A percentile compares a stretch with the other conserved stretches of the same genome.
These are phyloP conservation scores for Xiphophorus maculatus DNA, from an alignment of 2,113 vertebrate species.

Conservation along the genomic window DNA sequence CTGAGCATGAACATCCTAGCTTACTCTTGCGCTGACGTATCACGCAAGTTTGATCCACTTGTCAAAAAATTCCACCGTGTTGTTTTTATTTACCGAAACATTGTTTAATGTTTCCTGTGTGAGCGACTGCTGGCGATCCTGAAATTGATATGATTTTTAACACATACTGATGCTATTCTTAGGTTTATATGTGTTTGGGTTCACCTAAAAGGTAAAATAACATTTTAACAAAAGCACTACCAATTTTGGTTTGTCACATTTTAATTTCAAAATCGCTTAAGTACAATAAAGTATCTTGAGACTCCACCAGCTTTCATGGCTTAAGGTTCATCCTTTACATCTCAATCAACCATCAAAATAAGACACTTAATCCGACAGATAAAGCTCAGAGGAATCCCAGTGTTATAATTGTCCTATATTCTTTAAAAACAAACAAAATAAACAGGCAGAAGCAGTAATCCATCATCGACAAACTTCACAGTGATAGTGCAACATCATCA, in stretches of 20 bases:
- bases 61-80: too few relatives aligned
- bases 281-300: constrained; percentile 23
- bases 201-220: neutral
- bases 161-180: neutral
- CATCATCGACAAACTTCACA: constrained; percentile 33
- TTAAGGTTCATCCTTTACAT: constrained; percentile 5
- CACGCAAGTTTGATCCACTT: too few relatives aligned
- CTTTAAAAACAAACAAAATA: constrained; percentile 8
- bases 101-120: too few relatives aligned
- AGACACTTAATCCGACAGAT: neutral
- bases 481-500: constrained; percentile 57
- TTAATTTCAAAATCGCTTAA: constrained; percentile 47
- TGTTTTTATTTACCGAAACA: too few relatives aligned
- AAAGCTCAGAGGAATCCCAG: constrained; percentile 31
- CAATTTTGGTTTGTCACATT: constrained; percentile 37
- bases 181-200: neutral
- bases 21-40: too few relatives aligned
- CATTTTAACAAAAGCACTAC: neutral
- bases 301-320: constrained; percentile 35
- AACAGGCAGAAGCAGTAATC: constrained; percentile 38
- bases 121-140: too few relatives aligned
- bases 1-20: too few relatives aligned
- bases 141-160: too few relatives aligned
- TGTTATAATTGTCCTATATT: neutral
- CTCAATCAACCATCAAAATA: constrained; percentile 28